These are phyloP conservation scores for Lepidurus packardi DNA, from an alignment of 1,140 invertebrate species.

Conservation along the genomic window DNA sequence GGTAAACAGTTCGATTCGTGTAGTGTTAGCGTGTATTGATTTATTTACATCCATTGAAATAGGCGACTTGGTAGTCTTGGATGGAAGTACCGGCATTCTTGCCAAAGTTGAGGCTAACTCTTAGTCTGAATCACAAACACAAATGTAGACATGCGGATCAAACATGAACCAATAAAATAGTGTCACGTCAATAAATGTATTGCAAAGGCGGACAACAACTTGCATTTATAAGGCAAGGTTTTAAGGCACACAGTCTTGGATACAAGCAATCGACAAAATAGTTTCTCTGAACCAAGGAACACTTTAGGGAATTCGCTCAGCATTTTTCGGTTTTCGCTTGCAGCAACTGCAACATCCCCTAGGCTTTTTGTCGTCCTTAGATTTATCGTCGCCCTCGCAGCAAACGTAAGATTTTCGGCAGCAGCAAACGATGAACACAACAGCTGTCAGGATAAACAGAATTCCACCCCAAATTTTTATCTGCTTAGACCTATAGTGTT, in stretches of 20 bases:
- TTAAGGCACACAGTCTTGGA: neutral
- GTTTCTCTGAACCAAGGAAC: neutral
- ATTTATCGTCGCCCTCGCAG: constrained; percentile 1
- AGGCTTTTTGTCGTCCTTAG: neutral
- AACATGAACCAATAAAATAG: neutral
- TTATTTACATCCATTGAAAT: neutral
- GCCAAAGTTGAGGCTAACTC: constrained; percentile 35
- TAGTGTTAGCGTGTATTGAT: neutral
- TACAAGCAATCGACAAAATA: neutral
- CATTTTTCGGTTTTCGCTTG: neutral
- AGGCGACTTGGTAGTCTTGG: constrained; percentile 38
- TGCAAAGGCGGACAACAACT: neutral
- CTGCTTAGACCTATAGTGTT: constrained; percentile 24
- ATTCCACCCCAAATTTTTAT: constrained; percentile 29
- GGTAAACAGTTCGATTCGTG: constrained; percentile 46
- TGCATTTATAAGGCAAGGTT: neutral
- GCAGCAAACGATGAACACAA: constrained; percentile 26
- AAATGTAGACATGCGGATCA: neutral
- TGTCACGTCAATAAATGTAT: too few species aligned
- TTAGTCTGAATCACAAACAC: constrained; percentile 22
- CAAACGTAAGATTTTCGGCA: constrained; percentile 28
- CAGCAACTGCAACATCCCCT: neutral
- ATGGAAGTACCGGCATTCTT: constrained; percentile 40
- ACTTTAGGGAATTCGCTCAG: neutral
- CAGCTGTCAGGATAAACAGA: neutral